Conservation (phyloP, 2,797 vertebrate genomes). For the Parauchenoglanis punctatus region DNA sequence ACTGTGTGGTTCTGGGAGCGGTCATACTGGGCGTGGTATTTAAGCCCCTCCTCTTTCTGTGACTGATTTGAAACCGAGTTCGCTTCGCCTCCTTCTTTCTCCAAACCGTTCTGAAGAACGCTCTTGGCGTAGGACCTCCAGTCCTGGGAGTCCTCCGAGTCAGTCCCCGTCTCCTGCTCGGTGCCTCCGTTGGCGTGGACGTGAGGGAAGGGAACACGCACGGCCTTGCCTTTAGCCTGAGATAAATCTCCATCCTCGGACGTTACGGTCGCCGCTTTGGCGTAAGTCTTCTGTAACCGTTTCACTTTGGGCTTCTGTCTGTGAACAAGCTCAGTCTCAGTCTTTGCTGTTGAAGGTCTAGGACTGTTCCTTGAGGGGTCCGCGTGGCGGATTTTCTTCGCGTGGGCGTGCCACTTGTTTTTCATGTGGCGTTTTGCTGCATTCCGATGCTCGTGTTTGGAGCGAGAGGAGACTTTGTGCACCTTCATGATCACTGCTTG, state of each 20-base stretch:
- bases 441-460: constrained; percentile 65
- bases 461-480: constrained; percentile 62
- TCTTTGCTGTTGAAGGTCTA: constrained; percentile 53
- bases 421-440: constrained; percentile 58
- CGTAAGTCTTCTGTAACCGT: constrained; percentile 65
- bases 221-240: constrained; percentile 54
- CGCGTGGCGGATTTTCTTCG: constrained; percentile 51
- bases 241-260: constrained; percentile 17
- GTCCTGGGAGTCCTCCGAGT: constrained; percentile 65
- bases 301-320: constrained; percentile 72
- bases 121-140: constrained; percentile 70
- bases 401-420: constrained; percentile 66
- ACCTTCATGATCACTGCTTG: constrained; percentile 73
- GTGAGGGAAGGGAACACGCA: constrained; percentile 39
- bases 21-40: constrained; percentile 71
- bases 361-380: constrained; percentile 59
- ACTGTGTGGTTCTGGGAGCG: constrained; percentile 69
- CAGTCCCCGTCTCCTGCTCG: constrained; percentile 51
- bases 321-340: constrained; percentile 62
- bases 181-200: constrained; percentile 69
- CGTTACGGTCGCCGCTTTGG: constrained; percentile 36
- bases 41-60: constrained; percentile 62
- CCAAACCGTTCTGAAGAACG: constrained; percentile 59
- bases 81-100: constrained; percentile 27
- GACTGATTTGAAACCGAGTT: constrained; percentile 42